Evolutionary conservation across 2,797 vertebrate genomes (phyloP), one percentile per base, ranked within the genome.

Genomic region (Pelochelys cantorii): DNA sequence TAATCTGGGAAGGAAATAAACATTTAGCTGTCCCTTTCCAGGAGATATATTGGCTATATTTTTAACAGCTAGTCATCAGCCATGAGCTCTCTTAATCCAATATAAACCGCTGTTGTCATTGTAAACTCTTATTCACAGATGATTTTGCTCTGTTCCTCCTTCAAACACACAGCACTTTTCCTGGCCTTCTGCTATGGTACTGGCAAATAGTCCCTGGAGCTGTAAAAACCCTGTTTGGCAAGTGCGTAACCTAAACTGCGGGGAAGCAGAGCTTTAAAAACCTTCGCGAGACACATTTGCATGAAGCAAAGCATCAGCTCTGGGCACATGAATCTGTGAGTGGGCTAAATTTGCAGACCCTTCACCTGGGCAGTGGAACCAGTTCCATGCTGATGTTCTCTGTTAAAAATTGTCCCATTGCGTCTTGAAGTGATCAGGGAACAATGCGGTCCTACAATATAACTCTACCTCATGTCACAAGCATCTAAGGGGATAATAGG

Each of bases 51-150:
- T 11, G 31, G 12, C 27, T 57, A 62, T 59, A 29, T n/a, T 54
- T 71, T 27, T 42, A 27, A 54, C 5, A 27, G 55, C 9, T 27
- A 48, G 60, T 53, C 57, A 22, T 88, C 1, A 0, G 59, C 23
- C 79, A 92, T 93, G 92, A 92, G 80, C 37, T 55, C 1, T 7
- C 65, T 71, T 92, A 77, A 89, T 93, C 92, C 89, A 48, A 27
- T 90, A 79, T 95, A 94, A 96, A 92, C 93, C 78, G 31, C 83
- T 85, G 95, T 92, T 97, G 97, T 94, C 92, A 74, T 85, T 80
- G 57, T 52, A 82, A 71, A 88, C 17, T 15, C 87, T 91, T 95
- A 27, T 96, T 90, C 93, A 79, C 79, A 37, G 42, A 42, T 37
- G 54, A 88, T 62, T 79, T 85, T 92, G 56, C 79, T 91, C 25